Conservation (phyloP, 2,797 vertebrate genomes). For the Bufotes viridis region DNA sequence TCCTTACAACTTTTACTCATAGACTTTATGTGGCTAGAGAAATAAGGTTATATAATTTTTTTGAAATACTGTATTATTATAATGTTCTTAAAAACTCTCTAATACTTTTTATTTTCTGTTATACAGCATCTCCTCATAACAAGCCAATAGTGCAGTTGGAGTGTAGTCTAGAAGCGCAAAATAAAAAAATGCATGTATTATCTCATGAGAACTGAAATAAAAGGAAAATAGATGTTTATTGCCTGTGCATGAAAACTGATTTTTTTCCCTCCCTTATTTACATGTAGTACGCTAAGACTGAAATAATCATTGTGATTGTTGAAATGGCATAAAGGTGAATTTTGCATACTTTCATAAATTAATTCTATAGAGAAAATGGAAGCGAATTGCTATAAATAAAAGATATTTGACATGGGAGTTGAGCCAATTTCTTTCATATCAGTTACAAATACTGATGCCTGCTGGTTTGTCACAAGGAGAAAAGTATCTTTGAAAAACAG, state of each 20-base stretch:
- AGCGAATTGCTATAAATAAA: constrained; percentile 42
- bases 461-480: constrained; percentile 52
- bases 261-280: constrained; percentile 13
- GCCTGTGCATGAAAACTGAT: not conserved
- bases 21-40: not conserved
- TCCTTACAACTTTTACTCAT: too few species aligned
- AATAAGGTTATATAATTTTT: not conserved
- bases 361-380: constrained; percentile 28
- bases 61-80: too few species aligned
- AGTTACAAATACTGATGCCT: constrained; percentile 51
- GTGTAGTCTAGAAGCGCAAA: not conserved
- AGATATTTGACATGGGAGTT: constrained; percentile 47
- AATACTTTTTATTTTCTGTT: not conserved
- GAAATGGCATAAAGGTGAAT: constrained; percentile 11
- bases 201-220: constrained; percentile 6
- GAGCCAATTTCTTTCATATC: constrained; percentile 55
- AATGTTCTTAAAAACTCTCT: not conserved
- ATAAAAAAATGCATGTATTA: not conserved
- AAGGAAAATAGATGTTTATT: constrained; percentile 17
- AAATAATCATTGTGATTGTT: not conserved
- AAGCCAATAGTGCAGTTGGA: not conserved
- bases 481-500: constrained; percentile 49
- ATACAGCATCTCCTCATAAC: not conserved
- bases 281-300: constrained; percentile 3
- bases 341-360: constrained; percentile 36